A percentile compares a stretch with the other conserved stretches of the same genome.
Evolutionary conservation across 2,797 vertebrate species (phyloP).

Genomic region (Lepilemur septentrionalis): DNA sequence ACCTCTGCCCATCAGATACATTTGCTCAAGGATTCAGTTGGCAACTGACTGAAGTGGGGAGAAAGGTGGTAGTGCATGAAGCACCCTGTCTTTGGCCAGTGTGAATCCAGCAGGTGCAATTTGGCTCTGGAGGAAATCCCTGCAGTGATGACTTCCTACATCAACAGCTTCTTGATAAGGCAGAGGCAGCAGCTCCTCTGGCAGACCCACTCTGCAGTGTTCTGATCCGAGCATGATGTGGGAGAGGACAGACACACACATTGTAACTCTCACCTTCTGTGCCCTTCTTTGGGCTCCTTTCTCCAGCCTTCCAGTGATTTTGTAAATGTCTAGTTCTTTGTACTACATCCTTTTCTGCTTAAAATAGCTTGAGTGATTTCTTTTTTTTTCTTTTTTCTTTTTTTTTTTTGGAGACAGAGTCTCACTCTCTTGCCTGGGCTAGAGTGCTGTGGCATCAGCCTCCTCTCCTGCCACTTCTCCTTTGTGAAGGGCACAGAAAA

Average conservation of each 20-base stretch:
- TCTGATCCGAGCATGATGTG: neutral
- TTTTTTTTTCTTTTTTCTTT: neutral
- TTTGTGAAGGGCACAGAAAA: constrained; percentile 74
- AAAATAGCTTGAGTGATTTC: neutral
- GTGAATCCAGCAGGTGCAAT: neutral
- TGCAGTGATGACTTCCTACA: neutral
- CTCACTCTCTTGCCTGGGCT: too few species aligned
- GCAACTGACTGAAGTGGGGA: neutral
- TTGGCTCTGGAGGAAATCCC: neutral
- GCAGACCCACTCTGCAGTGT: neutral
- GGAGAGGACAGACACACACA: neutral
- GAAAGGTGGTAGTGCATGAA: neutral
- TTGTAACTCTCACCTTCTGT: neutral
- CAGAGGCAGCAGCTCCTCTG: neutral
- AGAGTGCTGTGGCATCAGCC: too few species aligned
- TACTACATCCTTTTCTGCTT: neutral
- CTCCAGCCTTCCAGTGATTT: neutral
- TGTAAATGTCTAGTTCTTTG: neutral
- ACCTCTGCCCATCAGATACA: neutral
- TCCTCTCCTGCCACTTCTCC: constrained; percentile 64
- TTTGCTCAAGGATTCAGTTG: neutral
- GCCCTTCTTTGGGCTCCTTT: neutral
- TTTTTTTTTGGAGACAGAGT: too few species aligned
- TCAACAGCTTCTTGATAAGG: neutral
- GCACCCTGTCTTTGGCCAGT: neutral